Evolutionary conservation across 2,888 invertebrate species (phyloP), one percentile per base, ranked within the genome.

Genomic region (Calliphora vomitoria): DNA sequence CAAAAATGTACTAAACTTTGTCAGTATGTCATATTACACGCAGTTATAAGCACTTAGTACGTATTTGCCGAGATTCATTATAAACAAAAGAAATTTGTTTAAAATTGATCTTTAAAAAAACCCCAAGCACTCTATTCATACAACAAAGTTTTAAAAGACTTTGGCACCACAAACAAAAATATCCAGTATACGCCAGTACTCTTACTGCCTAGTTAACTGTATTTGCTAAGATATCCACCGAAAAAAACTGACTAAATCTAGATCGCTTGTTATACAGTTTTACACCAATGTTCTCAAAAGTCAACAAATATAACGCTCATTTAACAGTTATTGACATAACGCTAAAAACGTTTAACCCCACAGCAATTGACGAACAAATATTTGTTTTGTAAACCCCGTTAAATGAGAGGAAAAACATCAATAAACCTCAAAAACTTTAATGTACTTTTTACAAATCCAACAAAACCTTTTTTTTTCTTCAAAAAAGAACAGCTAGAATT

Each of bases 321-420:
- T 72, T 44, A 64, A 74, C 18, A 44, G 20, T 6, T 74, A 74
- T 74, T 82, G 58, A 71, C 69, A 81, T 18, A 50, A 69, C 4
- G 20, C 3, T 47, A 31, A 41, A 80, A 69, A 60, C 18, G 44
- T 60, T 80, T 58, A 69, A 47, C 38, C 71, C 62, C 69, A 4
- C 38, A 25, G 15, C 41, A 64, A 53, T 64, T 81, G 41, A 20
- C 25, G 13, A 6, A 44, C 35, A 74, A 66, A 82, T 55, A 74
- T 82, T 72, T 74, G 44, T 35, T 74, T 64, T 81, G 44, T 72
- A 55, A 79, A 55, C 44, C 11, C 64, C 81, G 55, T 47, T 81
- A 74, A 55, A 55, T 11, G 38, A 72, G 15, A 25, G 47, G 41
- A 62, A 25, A 38, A 55, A 53, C 50, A 60, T 50, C 50, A 35